Evolutionary conservation across 2,888 invertebrate genomes (phyloP), one percentile per base, ranked within the genome.

Genomic region (Colletes collaris): DNA sequence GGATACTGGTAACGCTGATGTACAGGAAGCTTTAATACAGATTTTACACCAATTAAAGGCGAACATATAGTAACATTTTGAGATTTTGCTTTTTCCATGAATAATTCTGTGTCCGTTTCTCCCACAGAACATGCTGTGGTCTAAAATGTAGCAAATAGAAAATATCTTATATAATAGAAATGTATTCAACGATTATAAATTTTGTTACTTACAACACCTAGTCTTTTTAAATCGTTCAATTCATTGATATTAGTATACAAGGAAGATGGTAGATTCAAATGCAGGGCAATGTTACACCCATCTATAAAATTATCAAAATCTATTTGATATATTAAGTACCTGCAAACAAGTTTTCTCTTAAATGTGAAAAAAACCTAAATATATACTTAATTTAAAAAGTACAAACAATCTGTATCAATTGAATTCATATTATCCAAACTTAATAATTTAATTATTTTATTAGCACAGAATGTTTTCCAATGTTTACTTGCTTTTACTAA

Each of bases 211-310:
- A 93, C 93, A 68, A 86, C 77, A 55, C 87, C 88, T 16, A 73
- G 71, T 76, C 92, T 89, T 59, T 86, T 87, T n/a, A 92, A 71
- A 79, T 93, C 91, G 10, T 89, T 90, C 65, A 93, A 77, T 77
- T 93, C 92, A 82, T 93, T 92, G 6, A 89, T 82, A 70, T 92
- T 92, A 0, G 90, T 91, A 63, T 92, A 92, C 8, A 93, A 73
- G 4, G 89, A 88, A 4, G 89, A 68, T 59, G 93, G 92, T 27
- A 93, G 73, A 76, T 87, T 73, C 16, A 91, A 73, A 60, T 87
- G 81, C 68, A 92, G 59, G 7, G 91, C 89, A 35, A 89, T 49
- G 27, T 89, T 82, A 78, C 92, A 92, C 55, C 88, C 83, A 27
- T 86, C 72, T 37, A 81, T 70, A 37, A 89, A 88, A 53, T 86